phyloP scores from a whole-genome alignment of 2,888 invertebrate genomes.

The Stegophylla sp. region DNA sequence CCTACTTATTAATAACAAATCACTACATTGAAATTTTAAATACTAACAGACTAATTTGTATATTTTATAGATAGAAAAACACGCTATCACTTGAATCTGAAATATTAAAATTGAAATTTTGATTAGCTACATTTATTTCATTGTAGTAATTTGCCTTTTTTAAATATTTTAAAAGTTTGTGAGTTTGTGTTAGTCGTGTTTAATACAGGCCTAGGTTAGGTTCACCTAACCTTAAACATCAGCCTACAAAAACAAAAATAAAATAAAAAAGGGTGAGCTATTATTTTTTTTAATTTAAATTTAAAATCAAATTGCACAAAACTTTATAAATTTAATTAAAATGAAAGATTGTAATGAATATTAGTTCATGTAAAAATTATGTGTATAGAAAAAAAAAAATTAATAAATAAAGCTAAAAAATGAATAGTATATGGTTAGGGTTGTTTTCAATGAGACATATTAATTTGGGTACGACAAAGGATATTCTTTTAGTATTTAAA shows the following conservation, averaged over 20 bases:
- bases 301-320: constrained; percentile 10
- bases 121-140: background rate
- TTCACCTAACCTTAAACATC: constrained; percentile 52
- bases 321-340: background rate
- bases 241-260: constrained; percentile 38
- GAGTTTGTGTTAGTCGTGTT: constrained; percentile 50
- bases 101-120: constrained; percentile 14
- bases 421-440: background rate
- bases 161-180: constrained; percentile 8
- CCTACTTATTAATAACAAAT: constrained; percentile 25
- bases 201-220: constrained; percentile 51
- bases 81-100: constrained; percentile 39
- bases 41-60: constrained; percentile 13
- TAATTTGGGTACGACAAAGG: no score
- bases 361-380: background rate
- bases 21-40: constrained; percentile 16
- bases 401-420: background rate
- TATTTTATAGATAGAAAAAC: constrained; percentile 22
- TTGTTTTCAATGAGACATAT: no score
- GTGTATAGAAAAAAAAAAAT: background rate
- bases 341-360: background rate
- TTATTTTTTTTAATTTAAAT: constrained; percentile 2
- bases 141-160: constrained; percentile 32
- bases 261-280: constrained; percentile 54
- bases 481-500: no score